These are phyloP conservation scores for Solea solea DNA, from an alignment of 2,113 vertebrate genomes.

Conservation along the genomic window DNA sequence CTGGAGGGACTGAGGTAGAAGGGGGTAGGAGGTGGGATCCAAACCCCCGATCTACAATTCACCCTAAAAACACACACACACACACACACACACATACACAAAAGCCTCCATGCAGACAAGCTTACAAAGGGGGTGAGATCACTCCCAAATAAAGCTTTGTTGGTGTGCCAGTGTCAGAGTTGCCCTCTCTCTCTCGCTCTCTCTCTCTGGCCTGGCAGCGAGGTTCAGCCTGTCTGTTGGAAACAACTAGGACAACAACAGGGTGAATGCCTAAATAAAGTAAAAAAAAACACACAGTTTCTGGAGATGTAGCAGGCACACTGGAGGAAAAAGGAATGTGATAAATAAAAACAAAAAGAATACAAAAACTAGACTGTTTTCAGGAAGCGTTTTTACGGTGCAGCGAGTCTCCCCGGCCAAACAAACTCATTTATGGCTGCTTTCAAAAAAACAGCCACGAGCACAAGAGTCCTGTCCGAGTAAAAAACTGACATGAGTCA, in stretches of 20 bases:
- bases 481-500: slow-evolving; percentile 38
- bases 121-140: slow-evolving; percentile 78
- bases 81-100: slow-evolving; percentile 35
- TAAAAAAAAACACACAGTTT: slow-evolving; percentile 52
- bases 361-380: slow-evolving; percentile 59
- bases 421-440: slow-evolving; percentile 41
- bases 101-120: slow-evolving; percentile 72
- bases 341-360: slow-evolving; percentile 49
- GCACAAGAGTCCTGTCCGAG: slow-evolving; percentile 48
- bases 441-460: slow-evolving; percentile 58
- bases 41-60: slow-evolving; percentile 51
- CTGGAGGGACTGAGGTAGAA: slow-evolving; percentile 69
- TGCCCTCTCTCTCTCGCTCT: slow-evolving; percentile 76
- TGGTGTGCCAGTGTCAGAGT: slow-evolving; percentile 76
- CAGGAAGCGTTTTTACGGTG: slow-evolving; percentile 12
- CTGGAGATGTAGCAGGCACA: slow-evolving; percentile 45
- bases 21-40: slow-evolving; percentile 58
- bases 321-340: slow-evolving; percentile 37
- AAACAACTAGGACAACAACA: slow-evolving; percentile 68
- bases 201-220: slow-evolving; percentile 72
- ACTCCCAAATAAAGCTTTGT: slow-evolving; percentile 75
- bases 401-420: slow-evolving; percentile 41
- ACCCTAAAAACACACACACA: slow-evolving; percentile 46
- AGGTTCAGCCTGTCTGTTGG: slow-evolving; percentile 61
- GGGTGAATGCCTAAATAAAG: slow-evolving; percentile 53